Conservation (phyloP, 2,797 vertebrate genomes). For the Pteronotus mesoamericanus region DNA sequence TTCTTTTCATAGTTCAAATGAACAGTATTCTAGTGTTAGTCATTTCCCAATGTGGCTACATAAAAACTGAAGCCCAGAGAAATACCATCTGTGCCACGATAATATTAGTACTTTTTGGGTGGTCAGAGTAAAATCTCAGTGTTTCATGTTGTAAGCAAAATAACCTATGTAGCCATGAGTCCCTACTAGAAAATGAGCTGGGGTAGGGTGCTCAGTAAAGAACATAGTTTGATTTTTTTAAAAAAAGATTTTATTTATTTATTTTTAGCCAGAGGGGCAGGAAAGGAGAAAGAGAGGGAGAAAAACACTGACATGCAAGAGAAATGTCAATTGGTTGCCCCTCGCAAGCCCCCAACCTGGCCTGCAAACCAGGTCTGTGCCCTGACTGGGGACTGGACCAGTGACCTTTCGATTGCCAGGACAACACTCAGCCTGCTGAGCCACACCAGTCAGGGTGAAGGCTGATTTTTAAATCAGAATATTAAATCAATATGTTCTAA, state of each 20-base stretch:
- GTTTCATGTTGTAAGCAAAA: neutral
- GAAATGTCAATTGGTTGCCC: neutral
- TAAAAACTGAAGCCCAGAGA: conserved; percentile 21
- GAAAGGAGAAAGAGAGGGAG: neutral
- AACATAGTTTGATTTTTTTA: neutral
- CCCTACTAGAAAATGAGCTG: neutral
- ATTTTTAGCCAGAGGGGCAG: neutral
- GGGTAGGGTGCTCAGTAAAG: neutral
- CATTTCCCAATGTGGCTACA: neutral
- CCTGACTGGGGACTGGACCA: neutral
- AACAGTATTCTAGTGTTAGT: conserved; percentile 23
- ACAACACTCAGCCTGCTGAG: neutral
- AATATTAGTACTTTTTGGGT: neutral
- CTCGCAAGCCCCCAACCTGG: neutral
- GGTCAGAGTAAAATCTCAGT: conserved; percentile 11
- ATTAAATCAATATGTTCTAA: neutral
- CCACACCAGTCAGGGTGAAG: neutral
- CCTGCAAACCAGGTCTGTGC: neutral
- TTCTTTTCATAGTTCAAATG: conserved; percentile 25
- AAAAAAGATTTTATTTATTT: neutral
- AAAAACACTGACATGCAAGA: neutral
- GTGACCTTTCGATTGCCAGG: neutral
- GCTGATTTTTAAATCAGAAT: neutral
- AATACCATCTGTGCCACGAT: conserved; percentile 17
- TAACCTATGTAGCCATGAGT: neutral